phyloP scores from a whole-genome alignment of 1,140 invertebrate species.

The Cataglyphis hispanica region DNA sequence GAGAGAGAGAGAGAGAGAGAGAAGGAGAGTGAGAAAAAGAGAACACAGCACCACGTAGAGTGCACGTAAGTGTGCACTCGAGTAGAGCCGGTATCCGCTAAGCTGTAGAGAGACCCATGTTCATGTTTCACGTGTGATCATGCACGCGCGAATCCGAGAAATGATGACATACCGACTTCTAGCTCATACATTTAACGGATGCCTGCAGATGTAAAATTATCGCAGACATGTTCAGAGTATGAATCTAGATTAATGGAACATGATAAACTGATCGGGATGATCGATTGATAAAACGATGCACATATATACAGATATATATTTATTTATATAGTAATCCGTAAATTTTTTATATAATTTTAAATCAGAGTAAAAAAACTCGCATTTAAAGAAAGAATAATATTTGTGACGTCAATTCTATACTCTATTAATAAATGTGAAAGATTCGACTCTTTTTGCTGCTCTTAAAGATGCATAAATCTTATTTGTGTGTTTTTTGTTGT shows the following conservation, averaged over 20 bases:
- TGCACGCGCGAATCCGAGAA: conserved; percentile 39
- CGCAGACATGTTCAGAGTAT: background rate
- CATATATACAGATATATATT: background rate
- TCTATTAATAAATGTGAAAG: background rate
- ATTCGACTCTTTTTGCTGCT: background rate
- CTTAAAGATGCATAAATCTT: background rate
- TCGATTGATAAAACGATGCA: background rate
- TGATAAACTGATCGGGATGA: background rate
- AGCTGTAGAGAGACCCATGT: conserved; percentile 11
- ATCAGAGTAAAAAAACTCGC: background rate
- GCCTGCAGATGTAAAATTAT: conserved; percentile 21
- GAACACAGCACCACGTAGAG: conserved; percentile 8
- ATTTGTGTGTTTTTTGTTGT: background rate
- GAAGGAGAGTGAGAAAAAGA: background rate
- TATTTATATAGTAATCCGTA: background rate
- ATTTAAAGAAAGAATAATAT: background rate
- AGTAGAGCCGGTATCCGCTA: conserved; percentile 47
- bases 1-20: too few species aligned
- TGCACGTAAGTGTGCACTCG: conserved; percentile 37
- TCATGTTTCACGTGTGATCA: conserved; percentile 42
- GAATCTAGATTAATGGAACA: conserved; percentile 39
- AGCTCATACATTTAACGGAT: background rate
- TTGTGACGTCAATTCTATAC: background rate
- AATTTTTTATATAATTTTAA: background rate
- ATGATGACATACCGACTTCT: conserved; percentile 22